phyloP scores from a whole-genome alignment of 2,113 vertebrate genomes.

The Trochalopteron elliotii region DNA sequence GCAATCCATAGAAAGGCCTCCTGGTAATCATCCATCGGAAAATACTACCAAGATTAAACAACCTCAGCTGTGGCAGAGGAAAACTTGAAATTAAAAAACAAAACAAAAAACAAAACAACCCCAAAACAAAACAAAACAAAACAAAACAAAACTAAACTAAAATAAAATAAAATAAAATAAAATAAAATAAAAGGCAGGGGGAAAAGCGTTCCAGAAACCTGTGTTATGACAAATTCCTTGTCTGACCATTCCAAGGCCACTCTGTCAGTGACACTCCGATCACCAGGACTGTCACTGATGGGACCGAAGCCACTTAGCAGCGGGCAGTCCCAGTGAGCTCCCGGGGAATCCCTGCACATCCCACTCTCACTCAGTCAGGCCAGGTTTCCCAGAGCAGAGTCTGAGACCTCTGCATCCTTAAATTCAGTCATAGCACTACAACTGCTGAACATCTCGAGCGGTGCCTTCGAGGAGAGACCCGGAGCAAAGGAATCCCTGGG shows the following conservation, averaged over 20 bases:
- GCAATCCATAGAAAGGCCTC: not conserved
- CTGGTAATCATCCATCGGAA: not conserved
- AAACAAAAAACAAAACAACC: too few species aligned
- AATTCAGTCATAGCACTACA: not conserved
- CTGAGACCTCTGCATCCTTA: not conserved
- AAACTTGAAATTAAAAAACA: not conserved
- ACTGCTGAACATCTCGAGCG: fast-evolving
- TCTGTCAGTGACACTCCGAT: not conserved
- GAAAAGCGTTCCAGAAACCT: not conserved
- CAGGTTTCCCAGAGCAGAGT: not conserved
- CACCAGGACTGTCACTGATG: not conserved
- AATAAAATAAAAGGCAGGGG: not conserved
- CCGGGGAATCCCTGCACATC: not conserved
- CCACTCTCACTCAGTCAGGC: not conserved
- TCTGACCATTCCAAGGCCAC: not conserved
- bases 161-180: too few species aligned
- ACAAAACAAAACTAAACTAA: too few species aligned
- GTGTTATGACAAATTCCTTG: not conserved
- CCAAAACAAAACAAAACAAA: too few species aligned
- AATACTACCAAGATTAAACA: not conserved
- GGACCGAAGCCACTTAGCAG: not conserved
- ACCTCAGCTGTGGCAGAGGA: not conserved
- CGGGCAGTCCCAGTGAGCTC: fast-evolving
- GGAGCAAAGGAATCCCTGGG: not conserved
- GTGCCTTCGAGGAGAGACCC: too few species aligned